phyloP scores from a whole-genome alignment of 2,888 invertebrate species.

The Plagodis pulveraria region DNA sequence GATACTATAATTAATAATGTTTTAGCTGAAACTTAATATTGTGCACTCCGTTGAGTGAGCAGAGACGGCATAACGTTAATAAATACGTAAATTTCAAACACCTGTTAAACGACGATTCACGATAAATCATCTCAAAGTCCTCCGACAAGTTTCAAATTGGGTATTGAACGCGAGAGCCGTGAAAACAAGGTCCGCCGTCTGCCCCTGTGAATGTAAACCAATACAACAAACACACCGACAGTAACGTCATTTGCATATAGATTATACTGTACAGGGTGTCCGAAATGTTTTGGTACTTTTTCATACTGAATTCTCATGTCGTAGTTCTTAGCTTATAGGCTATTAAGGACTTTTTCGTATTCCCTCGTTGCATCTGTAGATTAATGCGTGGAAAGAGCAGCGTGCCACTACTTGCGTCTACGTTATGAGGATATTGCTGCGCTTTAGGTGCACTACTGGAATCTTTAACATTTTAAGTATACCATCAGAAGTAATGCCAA shows the following conservation, averaged over 20 bases:
- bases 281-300: not conserved
- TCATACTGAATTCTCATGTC: too few relatives aligned
- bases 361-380: too few relatives aligned
- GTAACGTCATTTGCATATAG: conserved; percentile 48
- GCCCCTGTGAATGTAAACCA: conserved; percentile 44
- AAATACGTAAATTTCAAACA: not conserved
- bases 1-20: too few relatives aligned
- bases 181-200: conserved; percentile 52
- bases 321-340: too few relatives aligned
- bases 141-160: conserved; percentile 26
- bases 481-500: too few relatives aligned
- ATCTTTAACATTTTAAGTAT: too few relatives aligned
- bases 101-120: conserved; percentile 1
- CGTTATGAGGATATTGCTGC: too few relatives aligned
- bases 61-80: not conserved
- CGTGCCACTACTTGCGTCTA: too few relatives aligned
- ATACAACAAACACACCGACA: conserved; percentile 51
- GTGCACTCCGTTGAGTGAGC: not conserved
- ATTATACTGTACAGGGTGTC: conserved; percentile 42
- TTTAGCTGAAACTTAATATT: too few relatives aligned
- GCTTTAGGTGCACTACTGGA: too few relatives aligned
- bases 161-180: conserved; percentile 42
- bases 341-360: not conserved
- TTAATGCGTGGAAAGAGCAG: too few relatives aligned
- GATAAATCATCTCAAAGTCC: conserved; percentile 1